Conservation (phyloP, 2,797 vertebrate genomes). For the Potorous gilbertii region DNA sequence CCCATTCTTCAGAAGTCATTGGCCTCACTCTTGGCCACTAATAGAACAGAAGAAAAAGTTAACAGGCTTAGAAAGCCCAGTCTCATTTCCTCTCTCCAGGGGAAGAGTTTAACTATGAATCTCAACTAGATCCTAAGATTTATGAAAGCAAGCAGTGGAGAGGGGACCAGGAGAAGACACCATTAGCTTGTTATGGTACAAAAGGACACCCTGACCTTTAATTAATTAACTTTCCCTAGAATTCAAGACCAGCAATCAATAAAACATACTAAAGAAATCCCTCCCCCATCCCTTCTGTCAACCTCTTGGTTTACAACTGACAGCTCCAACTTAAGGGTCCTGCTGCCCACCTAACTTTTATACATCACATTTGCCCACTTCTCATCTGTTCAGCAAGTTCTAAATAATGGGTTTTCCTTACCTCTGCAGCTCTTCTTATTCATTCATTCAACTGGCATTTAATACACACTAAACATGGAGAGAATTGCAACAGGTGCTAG, state of each 20-base stretch:
- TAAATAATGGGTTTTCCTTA: neutral
- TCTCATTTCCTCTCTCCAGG: neutral
- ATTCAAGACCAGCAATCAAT: neutral
- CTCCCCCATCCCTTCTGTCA: neutral
- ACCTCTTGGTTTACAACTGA: neutral
- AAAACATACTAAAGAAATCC: neutral
- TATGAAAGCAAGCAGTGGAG: neutral
- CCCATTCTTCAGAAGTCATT: neutral
- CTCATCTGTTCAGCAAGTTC: neutral
- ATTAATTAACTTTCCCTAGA: neutral
- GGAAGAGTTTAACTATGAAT: neutral
- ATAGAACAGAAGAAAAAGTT: neutral
- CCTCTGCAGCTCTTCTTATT: neutral
- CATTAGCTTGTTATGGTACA: neutral
- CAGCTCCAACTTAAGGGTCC: neutral
- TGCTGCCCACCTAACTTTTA: neutral
- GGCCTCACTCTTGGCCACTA: neutral
- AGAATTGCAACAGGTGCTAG: neutral
- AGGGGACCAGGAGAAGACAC: neutral
- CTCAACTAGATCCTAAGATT: neutral
- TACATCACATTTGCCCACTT: neutral
- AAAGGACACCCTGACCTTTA: neutral
- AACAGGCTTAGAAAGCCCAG: neutral
- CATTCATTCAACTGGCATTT: neutral
- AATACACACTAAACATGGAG: neutral